Conservation (phyloP, 2,888 invertebrate genomes). For the Exocentrus adspersus region DNA sequence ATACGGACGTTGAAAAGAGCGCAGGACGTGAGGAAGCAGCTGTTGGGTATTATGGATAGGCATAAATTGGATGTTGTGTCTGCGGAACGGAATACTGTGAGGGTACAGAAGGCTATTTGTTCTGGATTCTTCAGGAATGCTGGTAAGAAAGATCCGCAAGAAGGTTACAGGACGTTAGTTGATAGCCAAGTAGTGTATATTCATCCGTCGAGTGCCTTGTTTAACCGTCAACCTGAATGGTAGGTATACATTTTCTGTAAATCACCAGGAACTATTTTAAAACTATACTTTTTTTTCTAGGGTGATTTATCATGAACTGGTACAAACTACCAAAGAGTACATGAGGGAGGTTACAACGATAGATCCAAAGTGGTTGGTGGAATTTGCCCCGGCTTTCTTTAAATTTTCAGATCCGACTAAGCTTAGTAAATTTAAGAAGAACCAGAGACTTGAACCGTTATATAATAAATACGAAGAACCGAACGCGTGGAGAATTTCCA, state of each 20-base stretch:
- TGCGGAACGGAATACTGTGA: constrained; percentile 93
- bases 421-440: constrained; percentile 98
- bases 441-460: constrained; percentile 96
- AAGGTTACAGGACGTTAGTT: constrained; percentile 95
- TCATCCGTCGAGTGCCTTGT: constrained; percentile 97
- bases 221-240: constrained; percentile 99
- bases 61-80: constrained; percentile 97
- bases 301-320: constrained; percentile 98
- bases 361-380: constrained; percentile 98
- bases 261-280: too few species aligned
- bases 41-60: constrained; percentile 97
- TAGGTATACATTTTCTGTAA: constrained; percentile 62
- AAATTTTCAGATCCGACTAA: constrained; percentile 99
- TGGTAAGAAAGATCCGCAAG: constrained; percentile 99
- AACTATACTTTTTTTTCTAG: constrained; percentile 63
- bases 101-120: constrained; percentile 97
- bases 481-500: constrained; percentile 98
- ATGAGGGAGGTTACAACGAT: constrained; percentile 98
- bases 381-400: constrained; percentile 99
- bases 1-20: constrained; percentile 95
- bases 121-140: constrained; percentile 99
- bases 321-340: constrained; percentile 98
- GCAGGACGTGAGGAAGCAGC: constrained; percentile 97
- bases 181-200: constrained; percentile 99
- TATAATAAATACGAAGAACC: constrained; percentile 99